Percentiles rank a stretch among this genome's conserved stretches.
These are phyloP conservation scores for Delphinapterus leucas DNA, from an alignment of 2,113 vertebrate genomes.

Conservation along the genomic window DNA sequence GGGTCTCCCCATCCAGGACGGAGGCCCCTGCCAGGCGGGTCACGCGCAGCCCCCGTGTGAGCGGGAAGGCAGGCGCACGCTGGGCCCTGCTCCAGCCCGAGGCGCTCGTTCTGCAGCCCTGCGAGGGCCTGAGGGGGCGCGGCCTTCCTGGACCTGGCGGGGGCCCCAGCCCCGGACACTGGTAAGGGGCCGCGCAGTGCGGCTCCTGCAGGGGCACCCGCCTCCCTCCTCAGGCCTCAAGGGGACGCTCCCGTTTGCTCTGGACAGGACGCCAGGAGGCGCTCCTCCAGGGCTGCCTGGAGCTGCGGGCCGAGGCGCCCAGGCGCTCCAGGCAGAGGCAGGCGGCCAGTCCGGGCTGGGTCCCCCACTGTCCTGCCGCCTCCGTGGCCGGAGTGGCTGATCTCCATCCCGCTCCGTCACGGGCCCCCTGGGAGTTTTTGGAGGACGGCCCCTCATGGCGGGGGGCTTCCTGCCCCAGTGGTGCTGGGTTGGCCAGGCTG, in stretches of 20 bases:
- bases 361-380: accelerated
- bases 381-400: no score
- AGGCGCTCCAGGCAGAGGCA: accelerated
- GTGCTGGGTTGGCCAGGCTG: neutral
- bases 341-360: neutral
- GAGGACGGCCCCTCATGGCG: accelerated
- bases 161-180: neutral
- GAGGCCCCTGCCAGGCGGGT: no score
- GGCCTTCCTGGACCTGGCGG: neutral
- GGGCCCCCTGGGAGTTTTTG: neutral
- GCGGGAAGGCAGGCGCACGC: accelerated
- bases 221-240: neutral
- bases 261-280: neutral
- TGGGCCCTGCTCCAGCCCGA: neutral
- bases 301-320: neutral
- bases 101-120: accelerated
- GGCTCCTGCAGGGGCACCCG: accelerated
- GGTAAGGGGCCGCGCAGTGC: accelerated
- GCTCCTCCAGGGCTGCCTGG: neutral
- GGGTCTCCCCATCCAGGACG: accelerated
- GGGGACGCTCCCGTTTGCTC: accelerated
- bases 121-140: neutral
- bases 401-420: neutral
- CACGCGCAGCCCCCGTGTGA: no score
- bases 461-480: neutral